Conservation (phyloP, 37 sponge, comb jelly and placozoan species). For the Oopsacas minuta region DNA sequence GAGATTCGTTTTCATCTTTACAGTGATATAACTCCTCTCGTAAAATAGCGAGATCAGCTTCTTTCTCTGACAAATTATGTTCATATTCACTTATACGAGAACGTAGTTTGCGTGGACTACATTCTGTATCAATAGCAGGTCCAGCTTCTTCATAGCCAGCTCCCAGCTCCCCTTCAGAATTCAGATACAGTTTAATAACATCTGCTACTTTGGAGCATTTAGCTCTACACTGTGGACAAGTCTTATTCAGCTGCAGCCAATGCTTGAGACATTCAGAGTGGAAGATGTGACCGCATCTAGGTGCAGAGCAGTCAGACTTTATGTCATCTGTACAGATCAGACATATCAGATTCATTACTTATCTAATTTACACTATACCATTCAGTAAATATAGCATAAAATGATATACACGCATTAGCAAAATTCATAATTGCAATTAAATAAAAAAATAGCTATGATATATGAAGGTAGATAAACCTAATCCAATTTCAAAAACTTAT, state of each 20-base stretch:
- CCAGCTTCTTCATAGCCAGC: neutral
- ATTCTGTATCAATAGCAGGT: neutral
- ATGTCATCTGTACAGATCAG: constrained; percentile 3
- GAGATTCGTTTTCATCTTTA: neutral
- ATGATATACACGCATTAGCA: neutral
- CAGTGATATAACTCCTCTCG: neutral
- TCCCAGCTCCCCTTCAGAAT: neutral
- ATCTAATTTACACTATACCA: neutral
- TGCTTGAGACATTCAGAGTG: constrained; percentile 7
- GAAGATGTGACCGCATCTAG: neutral
- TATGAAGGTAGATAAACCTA: too few relatives aligned
- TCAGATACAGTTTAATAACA: neutral
- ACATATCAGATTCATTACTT: neutral
- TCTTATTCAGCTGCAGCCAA: constrained; percentile 1
- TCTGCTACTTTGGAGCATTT: neutral
- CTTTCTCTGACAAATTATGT: neutral
- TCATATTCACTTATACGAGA: neutral
- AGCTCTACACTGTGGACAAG: constrained; percentile 12
- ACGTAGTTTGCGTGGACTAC: neutral
- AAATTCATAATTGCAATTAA: neutral
- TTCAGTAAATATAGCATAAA: neutral
- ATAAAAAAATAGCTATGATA: too few relatives aligned
- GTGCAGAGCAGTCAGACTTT: neutral
- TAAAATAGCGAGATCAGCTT: neutral
- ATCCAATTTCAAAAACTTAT: too few relatives aligned